These are phyloP conservation scores for Saxidomus purpurata DNA, from an alignment of 1,140 invertebrate species.

Conservation along the genomic window DNA sequence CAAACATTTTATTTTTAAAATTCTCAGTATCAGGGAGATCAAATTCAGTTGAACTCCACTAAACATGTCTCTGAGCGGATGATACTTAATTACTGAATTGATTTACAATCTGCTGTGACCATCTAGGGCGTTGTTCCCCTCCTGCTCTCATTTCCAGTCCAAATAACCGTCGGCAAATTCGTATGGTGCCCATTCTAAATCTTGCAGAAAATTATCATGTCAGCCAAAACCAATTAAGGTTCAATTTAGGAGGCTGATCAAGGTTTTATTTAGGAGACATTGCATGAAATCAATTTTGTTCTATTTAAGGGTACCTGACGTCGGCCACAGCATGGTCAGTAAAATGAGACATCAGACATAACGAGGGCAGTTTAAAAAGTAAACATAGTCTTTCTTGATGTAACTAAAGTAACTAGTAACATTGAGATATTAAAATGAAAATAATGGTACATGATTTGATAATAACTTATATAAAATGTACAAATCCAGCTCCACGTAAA, in stretches of 20 bases:
- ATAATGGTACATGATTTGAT: no score
- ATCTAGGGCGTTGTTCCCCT: background rate
- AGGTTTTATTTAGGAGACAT: slow-evolving; percentile 52
- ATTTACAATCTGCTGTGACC: background rate
- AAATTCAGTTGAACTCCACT: background rate
- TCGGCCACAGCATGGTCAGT: background rate
- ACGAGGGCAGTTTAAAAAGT: no score
- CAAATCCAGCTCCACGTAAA: no score
- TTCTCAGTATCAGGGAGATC: background rate
- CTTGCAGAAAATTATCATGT: slow-evolving; percentile 48
- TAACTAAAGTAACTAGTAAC: no score
- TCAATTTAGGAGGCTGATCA: slow-evolving; percentile 42
- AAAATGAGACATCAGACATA: background rate
- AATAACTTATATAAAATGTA: no score
- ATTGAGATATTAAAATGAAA: no score
- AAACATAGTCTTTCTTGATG: no score
- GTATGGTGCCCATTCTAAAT: slow-evolving; percentile 23
- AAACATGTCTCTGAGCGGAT: background rate
- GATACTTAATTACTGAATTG: slow-evolving; percentile 21
- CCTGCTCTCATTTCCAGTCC: slow-evolving; percentile 23
- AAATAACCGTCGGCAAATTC: slow-evolving; percentile 1
- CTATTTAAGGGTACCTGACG: slow-evolving; percentile 35
- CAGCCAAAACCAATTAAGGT: slow-evolving; percentile 36
- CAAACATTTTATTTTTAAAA: background rate
- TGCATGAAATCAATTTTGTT: slow-evolving; percentile 52